A percentile compares a stretch with the other conserved stretches of the same genome.
These are phyloP conservation scores for Deroptyus accipitrinus DNA, from an alignment of 2,113 vertebrate genomes.

Conservation along the genomic window DNA sequence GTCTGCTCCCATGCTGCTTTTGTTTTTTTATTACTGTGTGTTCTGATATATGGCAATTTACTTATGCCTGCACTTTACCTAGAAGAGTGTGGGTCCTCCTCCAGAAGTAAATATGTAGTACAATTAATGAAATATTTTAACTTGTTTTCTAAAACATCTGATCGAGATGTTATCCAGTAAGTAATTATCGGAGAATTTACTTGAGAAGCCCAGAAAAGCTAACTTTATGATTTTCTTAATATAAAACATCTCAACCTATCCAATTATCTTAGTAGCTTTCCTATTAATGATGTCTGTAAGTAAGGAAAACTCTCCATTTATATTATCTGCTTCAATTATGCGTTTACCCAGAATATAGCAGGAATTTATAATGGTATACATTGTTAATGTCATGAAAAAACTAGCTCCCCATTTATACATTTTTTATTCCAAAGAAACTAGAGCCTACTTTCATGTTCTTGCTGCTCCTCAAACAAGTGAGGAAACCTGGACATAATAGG, in stretches of 20 bases:
- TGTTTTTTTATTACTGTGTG: not conserved
- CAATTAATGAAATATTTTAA: not conserved
- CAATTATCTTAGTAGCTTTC: not conserved
- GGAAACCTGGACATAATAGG: not conserved
- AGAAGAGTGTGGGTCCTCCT: not conserved
- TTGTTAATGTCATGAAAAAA: not conserved
- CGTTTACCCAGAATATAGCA: not conserved
- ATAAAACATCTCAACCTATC: not conserved
- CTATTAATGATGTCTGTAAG: not conserved
- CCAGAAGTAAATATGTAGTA: not conserved
- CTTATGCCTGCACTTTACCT: not conserved
- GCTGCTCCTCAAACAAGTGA: not conserved
- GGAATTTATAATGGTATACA: not conserved
- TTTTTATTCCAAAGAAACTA: not conserved
- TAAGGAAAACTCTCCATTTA: not conserved
- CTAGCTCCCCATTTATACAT: not conserved
- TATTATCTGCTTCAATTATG: not conserved
- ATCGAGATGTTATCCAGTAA: not conserved
- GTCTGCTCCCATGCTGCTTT: not conserved
- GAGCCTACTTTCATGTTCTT: not conserved
- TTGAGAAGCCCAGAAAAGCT: not conserved
- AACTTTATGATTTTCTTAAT: not conserved
- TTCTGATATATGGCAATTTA: not conserved
- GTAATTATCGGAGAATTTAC: not conserved
- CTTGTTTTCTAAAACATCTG: not conserved